Conservation (phyloP, 2,888 invertebrate genomes). For the Acholoe squamosa region DNA sequence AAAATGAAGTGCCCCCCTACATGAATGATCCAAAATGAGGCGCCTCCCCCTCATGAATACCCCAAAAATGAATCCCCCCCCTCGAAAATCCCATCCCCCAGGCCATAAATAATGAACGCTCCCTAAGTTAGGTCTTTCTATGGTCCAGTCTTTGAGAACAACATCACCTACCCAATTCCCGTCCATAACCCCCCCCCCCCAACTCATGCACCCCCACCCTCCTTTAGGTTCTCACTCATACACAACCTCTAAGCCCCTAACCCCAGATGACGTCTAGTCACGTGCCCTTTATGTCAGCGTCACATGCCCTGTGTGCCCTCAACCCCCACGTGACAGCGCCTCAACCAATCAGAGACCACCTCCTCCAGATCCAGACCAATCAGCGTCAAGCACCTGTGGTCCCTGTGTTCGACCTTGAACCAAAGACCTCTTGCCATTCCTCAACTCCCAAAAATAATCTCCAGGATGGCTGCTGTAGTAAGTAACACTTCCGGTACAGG, state of each 20-base stretch:
- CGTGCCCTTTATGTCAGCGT: background rate
- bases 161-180: too few relatives aligned
- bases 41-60: too few relatives aligned
- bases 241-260: background rate
- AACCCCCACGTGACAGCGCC: slow-evolving; percentile 11
- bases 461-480: background rate
- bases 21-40: too few relatives aligned
- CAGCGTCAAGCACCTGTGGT: slow-evolving; percentile 24
- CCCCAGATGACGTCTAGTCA: background rate
- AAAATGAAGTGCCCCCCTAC: too few relatives aligned
- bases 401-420: background rate
- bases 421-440: background rate
- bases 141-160: too few relatives aligned
- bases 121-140: too few relatives aligned
- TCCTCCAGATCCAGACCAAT: background rate
- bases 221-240: too few relatives aligned
- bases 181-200: too few relatives aligned
- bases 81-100: too few relatives aligned
- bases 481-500: background rate
- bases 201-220: too few relatives aligned
- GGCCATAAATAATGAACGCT: too few relatives aligned
- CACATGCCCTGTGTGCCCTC: background rate
- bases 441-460: background rate
- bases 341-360: background rate
- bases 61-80: too few relatives aligned